Conservation (phyloP, 2,797 vertebrate species). For the Delichon dasypus region DNA sequence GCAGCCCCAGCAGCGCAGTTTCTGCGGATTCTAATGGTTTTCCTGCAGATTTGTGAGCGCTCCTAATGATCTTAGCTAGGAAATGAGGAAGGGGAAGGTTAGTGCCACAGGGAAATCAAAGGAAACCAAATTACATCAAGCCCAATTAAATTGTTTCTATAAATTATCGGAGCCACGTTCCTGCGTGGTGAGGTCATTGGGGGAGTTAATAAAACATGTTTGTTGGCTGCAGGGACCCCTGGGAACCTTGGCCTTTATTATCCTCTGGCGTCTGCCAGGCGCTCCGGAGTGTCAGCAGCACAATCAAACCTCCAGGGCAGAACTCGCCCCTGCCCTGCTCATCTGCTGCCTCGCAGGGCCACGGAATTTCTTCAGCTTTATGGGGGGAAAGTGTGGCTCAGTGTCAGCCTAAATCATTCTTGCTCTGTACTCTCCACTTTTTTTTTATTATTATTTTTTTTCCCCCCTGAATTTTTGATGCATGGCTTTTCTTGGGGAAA, state of each 20-base stretch:
- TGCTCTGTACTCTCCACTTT: background rate
- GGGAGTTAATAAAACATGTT: conserved; percentile 63
- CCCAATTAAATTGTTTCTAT: conserved; percentile 67
- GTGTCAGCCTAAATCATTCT: background rate
- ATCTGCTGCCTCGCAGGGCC: background rate
- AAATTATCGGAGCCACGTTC: conserved; percentile 65
- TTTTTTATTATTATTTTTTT: background rate
- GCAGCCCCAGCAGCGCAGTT: conserved; percentile 14
- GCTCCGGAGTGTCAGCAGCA: conserved; percentile 40
- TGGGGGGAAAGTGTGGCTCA: background rate
- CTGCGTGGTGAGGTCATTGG: conserved; percentile 44
- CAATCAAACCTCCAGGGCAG: background rate
- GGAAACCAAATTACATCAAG: conserved; percentile 67
- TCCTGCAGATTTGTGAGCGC: conserved; percentile 52
- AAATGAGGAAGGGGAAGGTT: conserved; percentile 56
- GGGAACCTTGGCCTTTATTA: conserved; percentile 64
- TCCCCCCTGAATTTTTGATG: background rate
- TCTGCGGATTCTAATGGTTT: conserved; percentile 5
- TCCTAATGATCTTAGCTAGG: conserved; percentile 47
- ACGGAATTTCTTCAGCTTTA: background rate
- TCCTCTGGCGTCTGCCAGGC: conserved; percentile 63
- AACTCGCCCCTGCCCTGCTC: background rate
- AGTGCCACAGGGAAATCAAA: conserved; percentile 64
- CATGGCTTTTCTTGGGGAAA: background rate
- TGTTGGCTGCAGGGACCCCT: conserved; percentile 63